Evolutionary conservation across 2,888 invertebrate species (phyloP).

Genomic region (Loripinus fragilis): DNA sequence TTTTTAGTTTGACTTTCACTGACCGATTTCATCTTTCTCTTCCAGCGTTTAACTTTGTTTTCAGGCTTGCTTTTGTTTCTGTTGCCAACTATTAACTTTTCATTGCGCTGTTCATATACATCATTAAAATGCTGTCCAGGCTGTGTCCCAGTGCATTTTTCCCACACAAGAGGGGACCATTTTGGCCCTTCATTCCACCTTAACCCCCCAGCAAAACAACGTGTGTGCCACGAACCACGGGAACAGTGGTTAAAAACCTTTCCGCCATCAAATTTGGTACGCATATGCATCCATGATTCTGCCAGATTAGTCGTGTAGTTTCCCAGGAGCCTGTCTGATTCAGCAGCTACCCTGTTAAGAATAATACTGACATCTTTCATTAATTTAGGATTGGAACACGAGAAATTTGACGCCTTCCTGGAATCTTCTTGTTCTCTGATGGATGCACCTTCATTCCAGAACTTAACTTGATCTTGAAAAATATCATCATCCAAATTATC

Average conservation of each 20-base stretch:
- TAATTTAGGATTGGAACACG: constrained; percentile 4
- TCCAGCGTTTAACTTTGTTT: background rate
- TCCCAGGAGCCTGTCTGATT: constrained; percentile 39
- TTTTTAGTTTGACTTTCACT: background rate
- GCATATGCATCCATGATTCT: constrained; percentile 56
- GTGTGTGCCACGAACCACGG: constrained; percentile 52
- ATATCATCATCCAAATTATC: background rate
- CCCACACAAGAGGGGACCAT: background rate
- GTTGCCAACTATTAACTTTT: no score
- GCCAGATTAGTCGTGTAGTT: constrained; percentile 39
- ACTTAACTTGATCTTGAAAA: constrained; percentile 13
- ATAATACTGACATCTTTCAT: constrained; percentile 20
- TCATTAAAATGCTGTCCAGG: background rate
- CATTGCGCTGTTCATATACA: background rate
- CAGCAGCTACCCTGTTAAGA: constrained; percentile 26
- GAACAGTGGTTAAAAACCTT: constrained; percentile 50
- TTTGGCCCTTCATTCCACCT: constrained; percentile 5
- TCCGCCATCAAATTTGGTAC: constrained; percentile 58
- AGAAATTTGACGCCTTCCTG: background rate
- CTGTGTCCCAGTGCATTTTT: background rate
- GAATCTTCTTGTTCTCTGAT: constrained; percentile 32
- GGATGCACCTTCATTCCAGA: constrained; percentile 36
- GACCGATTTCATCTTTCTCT: background rate
- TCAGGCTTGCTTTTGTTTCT: background rate
- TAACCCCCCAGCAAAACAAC: constrained; percentile 49